These are phyloP conservation scores for Rhincodon typus DNA, from an alignment of 2,797 vertebrate species.

Conservation along the genomic window DNA sequence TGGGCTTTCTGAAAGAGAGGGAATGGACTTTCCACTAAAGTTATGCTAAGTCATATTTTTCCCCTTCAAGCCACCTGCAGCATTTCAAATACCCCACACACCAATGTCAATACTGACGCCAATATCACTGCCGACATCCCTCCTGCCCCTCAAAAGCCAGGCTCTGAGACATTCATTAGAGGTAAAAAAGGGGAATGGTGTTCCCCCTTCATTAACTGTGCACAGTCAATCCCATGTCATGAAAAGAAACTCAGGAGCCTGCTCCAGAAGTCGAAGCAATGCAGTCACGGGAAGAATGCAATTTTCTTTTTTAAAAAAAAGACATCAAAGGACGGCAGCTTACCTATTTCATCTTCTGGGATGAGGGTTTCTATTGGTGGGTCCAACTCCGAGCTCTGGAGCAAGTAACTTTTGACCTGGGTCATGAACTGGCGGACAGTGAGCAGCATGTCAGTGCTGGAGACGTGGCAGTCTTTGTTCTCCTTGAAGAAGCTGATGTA, in stretches of 20 bases:
- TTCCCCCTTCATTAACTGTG: not conserved
- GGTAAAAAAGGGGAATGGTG: not conserved
- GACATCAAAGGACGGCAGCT: slow-evolving; percentile 44
- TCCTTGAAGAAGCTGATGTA: slow-evolving; percentile 91
- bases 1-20: too few relatives aligned
- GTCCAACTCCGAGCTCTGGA: slow-evolving; percentile 87
- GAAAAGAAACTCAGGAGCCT: not conserved
- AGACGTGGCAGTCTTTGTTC: slow-evolving; percentile 85
- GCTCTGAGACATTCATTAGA: not conserved
- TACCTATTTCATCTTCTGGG: slow-evolving; percentile 90
- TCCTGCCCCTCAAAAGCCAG: not conserved
- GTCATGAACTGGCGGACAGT: slow-evolving; percentile 93
- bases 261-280: not conserved
- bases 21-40: not conserved
- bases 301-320: not conserved
- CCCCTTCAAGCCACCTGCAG: not conserved
- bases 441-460: slow-evolving; percentile 82
- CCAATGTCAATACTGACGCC: not conserved
- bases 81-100: not conserved
- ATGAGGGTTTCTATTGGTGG: slow-evolving; percentile 89
- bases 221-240: not conserved
- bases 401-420: slow-evolving; percentile 90
- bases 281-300: too few relatives aligned
- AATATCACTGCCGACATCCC: not conserved
- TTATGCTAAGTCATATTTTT: not conserved